A percentile compares a stretch with the other conserved stretches of the same genome.
phyloP scores from a whole-genome alignment of 2,113 vertebrate genomes.

The Pteropus alecto region DNA sequence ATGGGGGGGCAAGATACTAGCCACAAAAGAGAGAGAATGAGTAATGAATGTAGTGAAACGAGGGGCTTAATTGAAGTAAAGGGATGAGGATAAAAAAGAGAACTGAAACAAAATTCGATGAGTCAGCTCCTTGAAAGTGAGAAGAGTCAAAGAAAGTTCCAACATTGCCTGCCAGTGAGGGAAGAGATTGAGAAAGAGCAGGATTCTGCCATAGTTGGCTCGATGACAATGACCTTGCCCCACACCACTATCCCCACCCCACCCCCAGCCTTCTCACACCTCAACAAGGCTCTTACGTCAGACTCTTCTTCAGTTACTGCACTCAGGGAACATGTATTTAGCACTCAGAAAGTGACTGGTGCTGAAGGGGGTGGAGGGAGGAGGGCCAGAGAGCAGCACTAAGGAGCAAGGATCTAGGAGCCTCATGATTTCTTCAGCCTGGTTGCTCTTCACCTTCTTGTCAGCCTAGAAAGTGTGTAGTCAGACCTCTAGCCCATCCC shows the following conservation, averaged over 20 bases:
- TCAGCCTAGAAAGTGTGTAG: background rate
- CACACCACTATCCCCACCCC: background rate
- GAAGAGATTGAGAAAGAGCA: background rate
- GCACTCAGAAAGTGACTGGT: background rate
- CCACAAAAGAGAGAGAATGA: background rate
- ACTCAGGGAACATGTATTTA: slow-evolving; percentile 29
- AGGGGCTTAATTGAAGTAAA: background rate
- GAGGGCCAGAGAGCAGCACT: background rate
- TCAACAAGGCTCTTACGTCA: slow-evolving; percentile 17
- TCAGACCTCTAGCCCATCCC: background rate
- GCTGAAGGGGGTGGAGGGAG: background rate
- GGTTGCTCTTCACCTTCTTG: background rate
- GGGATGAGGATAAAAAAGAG: background rate
- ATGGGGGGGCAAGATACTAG: background rate
- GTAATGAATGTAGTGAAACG: background rate
- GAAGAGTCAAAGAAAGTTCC: background rate
- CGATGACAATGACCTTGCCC: background rate
- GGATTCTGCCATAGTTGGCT: background rate
- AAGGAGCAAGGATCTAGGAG: background rate
- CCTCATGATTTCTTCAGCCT: background rate
- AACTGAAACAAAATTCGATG: background rate
- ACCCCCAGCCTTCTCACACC: slow-evolving; percentile 20
- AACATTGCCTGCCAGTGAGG: background rate
- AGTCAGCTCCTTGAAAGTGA: background rate
- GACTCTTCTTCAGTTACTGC: slow-evolving; percentile 45